A percentile compares a stretch with the other conserved stretches of the same genome.
These are phyloP conservation scores for Gallinago undulata DNA, from an alignment of 2,113 vertebrate genomes.

Conservation along the genomic window DNA sequence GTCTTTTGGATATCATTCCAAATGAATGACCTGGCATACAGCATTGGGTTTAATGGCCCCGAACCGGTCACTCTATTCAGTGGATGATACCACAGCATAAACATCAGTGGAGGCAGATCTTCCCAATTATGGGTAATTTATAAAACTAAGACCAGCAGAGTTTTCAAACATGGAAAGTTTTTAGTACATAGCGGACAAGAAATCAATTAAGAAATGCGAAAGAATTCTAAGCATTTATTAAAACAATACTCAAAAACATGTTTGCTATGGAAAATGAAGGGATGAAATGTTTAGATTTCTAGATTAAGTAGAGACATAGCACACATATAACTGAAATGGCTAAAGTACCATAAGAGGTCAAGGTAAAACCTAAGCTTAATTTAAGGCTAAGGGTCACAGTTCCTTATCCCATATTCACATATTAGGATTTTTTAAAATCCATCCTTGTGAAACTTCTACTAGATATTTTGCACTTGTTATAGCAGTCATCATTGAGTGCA, in stretches of 20 bases:
- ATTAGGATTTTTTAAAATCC: not conserved
- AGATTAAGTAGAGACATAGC: not conserved
- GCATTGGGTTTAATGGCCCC: constrained; percentile 28
- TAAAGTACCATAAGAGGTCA: not conserved
- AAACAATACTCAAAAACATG: not conserved
- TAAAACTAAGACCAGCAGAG: not conserved
- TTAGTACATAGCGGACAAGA: not conserved
- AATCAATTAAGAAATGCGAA: constrained; percentile 5
- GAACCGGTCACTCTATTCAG: constrained; percentile 10
- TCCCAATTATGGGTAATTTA: not conserved
- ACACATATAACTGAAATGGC: not conserved
- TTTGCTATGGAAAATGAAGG: not conserved
- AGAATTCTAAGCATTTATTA: not conserved
- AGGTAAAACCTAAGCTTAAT: not conserved
- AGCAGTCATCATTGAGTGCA: not conserved
- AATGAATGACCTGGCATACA: constrained; percentile 22
- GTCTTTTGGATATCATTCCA: constrained; percentile 13
- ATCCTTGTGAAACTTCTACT: not conserved
- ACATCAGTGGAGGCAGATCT: not conserved
- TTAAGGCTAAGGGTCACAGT: not conserved
- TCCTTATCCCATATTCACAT: not conserved
- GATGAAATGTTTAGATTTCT: not conserved
- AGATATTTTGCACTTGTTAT: not conserved
- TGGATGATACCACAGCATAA: not conserved
- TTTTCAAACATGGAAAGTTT: constrained; percentile 4